Evolutionary conservation across 2,113 vertebrate genomes (phyloP).

Genomic region (Sciurus niger): DNA sequence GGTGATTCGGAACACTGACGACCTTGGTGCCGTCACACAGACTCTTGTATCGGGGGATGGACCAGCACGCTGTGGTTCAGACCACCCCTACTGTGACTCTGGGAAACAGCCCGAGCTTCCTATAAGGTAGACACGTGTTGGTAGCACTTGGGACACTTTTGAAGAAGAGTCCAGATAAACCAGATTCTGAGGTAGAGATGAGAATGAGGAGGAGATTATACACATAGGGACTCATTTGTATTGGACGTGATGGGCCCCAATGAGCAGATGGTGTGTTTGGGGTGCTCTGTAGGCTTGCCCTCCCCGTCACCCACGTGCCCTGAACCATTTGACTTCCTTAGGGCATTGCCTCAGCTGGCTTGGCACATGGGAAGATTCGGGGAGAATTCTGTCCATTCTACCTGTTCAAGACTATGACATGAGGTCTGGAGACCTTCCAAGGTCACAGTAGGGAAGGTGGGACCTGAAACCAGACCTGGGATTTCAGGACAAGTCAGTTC

Average conservation of each 20-base stretch:
- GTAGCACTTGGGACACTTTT: background rate
- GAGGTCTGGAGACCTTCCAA: background rate
- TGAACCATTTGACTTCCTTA: accelerated
- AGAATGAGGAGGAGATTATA: accelerated
- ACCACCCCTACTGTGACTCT: background rate
- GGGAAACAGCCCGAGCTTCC: background rate
- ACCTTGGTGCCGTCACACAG: background rate
- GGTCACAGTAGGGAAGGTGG: no score
- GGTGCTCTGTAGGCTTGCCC: no score
- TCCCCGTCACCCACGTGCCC: no score
- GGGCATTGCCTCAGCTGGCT: background rate
- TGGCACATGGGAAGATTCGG: background rate
- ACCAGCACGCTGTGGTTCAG: accelerated
- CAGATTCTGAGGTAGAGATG: background rate
- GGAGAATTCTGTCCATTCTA: background rate
- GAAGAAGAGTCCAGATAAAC: background rate
- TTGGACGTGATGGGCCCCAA: background rate
- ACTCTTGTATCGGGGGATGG: accelerated
- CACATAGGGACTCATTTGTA: no score
- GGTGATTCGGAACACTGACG: constrained; percentile 14
- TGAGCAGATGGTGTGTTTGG: background rate
- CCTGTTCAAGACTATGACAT: accelerated
- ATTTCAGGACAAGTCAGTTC: background rate
- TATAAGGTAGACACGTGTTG: accelerated
- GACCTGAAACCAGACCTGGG: background rate